These are phyloP conservation scores for Trematomus loennbergii DNA, from an alignment of 2,113 vertebrate genomes.

Conservation along the genomic window DNA sequence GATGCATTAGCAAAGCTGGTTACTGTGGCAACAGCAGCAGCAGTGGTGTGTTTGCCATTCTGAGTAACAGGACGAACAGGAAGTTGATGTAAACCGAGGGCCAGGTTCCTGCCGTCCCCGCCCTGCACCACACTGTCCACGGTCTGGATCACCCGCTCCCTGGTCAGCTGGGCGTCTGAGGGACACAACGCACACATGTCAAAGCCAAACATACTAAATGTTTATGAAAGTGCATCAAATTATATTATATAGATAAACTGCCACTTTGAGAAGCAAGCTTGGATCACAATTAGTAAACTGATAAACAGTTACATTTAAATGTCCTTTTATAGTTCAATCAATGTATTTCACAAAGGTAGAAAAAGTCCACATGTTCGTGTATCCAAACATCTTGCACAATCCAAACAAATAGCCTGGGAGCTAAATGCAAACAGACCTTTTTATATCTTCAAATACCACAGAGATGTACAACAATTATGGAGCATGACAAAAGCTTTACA, in stretches of 20 bases:
- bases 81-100: slow-evolving; percentile 92
- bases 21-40: slow-evolving; percentile 83
- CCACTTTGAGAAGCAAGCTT: background rate
- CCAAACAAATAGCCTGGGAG: background rate
- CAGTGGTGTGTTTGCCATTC: slow-evolving; percentile 90
- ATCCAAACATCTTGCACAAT: background rate
- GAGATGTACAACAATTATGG: background rate
- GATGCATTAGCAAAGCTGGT: slow-evolving; percentile 86
- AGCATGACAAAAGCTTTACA: background rate
- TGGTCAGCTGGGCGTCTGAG: slow-evolving; percentile 84
- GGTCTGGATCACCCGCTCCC: slow-evolving; percentile 93
- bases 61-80: slow-evolving; percentile 91
- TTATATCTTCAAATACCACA: background rate
- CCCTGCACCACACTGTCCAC: slow-evolving; percentile 90
- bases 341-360: background rate
- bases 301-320: background rate
- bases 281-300: background rate
- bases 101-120: slow-evolving; percentile 88
- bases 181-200: background rate
- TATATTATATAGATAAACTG: too few relatives aligned
- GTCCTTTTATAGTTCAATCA: background rate
- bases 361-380: background rate
- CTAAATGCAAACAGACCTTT: background rate
- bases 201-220: background rate
- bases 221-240: background rate